These are phyloP conservation scores for Paedocypris sp. DNA, from an alignment of 2,113 vertebrate species.

Conservation along the genomic window DNA sequence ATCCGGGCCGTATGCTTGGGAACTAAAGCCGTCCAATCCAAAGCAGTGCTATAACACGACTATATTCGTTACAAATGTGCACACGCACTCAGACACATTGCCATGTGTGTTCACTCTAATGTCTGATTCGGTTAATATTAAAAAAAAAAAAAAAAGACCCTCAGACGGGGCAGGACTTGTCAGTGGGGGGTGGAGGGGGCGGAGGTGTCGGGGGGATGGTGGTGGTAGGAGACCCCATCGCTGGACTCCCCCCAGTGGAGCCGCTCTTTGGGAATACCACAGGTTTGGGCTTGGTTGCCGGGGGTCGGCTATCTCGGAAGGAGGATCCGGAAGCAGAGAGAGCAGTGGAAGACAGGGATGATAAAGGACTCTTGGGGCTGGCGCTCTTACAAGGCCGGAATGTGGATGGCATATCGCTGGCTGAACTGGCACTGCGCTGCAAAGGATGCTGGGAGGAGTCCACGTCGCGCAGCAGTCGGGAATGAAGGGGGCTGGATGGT, in stretches of 20 bases:
- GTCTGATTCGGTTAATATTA: not conserved
- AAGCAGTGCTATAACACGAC: slow-evolving; percentile 22
- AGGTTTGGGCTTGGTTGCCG: slow-evolving; percentile 86
- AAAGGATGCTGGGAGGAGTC: slow-evolving; percentile 64
- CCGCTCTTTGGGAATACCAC: slow-evolving; percentile 80
- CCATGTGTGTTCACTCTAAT: slow-evolving; percentile 33
- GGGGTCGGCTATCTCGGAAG: slow-evolving; percentile 70
- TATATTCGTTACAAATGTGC: slow-evolving; percentile 39
- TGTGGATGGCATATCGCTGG: slow-evolving; percentile 84
- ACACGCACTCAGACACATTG: slow-evolving; percentile 15
- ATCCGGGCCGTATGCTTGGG: too few relatives aligned
- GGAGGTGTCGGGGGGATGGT: slow-evolving; percentile 55
- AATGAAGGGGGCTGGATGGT: slow-evolving; percentile 92
- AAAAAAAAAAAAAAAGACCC: too few relatives aligned
- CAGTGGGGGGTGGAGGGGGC: slow-evolving; percentile 69
- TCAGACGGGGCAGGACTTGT: slow-evolving; percentile 94
- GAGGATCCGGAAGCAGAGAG: slow-evolving; percentile 53
- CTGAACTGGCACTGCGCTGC: slow-evolving; percentile 88
- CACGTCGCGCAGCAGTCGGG: slow-evolving; percentile 77
- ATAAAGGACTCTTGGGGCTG: slow-evolving; percentile 54
- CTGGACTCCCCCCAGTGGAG: slow-evolving; percentile 62
- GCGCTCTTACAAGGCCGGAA: slow-evolving; percentile 76
- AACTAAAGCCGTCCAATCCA: slow-evolving; percentile 1
- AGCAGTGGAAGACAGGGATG: slow-evolving; percentile 47
- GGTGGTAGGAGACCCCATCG: slow-evolving; percentile 70